Conservation (phyloP, 1,140 invertebrate species). For the Helicorthomorpha holstii region DNA sequence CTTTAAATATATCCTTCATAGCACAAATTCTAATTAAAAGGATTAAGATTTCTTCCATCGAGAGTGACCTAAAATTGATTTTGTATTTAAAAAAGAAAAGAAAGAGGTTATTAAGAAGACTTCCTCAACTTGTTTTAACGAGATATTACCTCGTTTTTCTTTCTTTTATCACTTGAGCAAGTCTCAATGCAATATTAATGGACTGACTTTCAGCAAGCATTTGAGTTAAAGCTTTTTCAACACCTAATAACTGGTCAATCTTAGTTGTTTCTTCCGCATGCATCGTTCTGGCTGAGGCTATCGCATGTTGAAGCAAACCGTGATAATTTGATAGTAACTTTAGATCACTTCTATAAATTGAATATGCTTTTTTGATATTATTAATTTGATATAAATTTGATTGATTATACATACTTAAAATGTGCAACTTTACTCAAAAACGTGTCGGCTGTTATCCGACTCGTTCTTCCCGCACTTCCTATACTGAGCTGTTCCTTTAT, state of each 20-base stretch:
- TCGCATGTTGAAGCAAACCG: not conserved
- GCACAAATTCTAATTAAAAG: not conserved
- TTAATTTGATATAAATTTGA: no score
- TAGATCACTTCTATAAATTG: no score
- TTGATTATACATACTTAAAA: no score
- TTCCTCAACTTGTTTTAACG: no score
- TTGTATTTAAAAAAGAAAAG: no score
- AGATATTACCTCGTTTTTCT: not conserved
- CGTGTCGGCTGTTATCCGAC: no score
- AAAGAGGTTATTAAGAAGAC: no score
- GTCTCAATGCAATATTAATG: not conserved
- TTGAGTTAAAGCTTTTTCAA: not conserved
- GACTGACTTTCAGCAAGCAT: not conserved
- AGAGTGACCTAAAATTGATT: no score
- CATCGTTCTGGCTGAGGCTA: not conserved
- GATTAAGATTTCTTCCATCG: not conserved
- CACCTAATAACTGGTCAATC: not conserved
- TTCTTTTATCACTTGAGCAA: not conserved
- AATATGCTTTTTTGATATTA: no score
- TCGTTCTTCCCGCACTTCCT: no score
- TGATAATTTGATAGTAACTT: no score
- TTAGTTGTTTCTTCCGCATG: not conserved
- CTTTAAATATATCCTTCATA: not conserved
- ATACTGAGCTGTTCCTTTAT: not conserved
- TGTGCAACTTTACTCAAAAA: no score